Evolutionary conservation across 2,113 vertebrate species (phyloP), one percentile per base, ranked within the genome.

Genomic region (Alethe castanea): DNA sequence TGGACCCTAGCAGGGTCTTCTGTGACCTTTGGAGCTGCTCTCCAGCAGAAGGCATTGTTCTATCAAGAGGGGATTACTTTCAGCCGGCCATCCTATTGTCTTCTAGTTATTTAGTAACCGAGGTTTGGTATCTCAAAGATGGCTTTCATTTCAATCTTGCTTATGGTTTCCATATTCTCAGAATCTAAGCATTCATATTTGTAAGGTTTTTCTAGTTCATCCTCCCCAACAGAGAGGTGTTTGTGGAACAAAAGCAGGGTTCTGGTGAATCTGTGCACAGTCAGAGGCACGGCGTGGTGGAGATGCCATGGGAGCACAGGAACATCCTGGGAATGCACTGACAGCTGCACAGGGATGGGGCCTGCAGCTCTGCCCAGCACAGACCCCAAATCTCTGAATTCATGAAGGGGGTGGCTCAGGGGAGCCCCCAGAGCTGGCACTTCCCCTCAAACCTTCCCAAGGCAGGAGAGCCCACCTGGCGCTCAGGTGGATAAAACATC

Each of bases 261-360:
- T 36, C 53, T 17, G 26, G 47, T 25, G 3, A 31, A 33, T 45
- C 2, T 1, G 40, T 16, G 74, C 35, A 1, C 9, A 48, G 17
- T 4, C n/a, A 29, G 72, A 20, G 59, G 6, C 9, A 17, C 35
- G 31, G 86, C 14, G 5, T 4, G 52, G 6, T 5, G 45, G n/a
- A 14, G 71, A 13, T 20, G 52, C 22, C 16, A 2, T 8, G 14
- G 23, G 42, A 59, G 48, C 5, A 0, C 0, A 4, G 88, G 35
- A 61, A 20, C 0, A 0, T 5, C 54, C 64, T 18, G 83, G 22
- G 23, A 31, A 44, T 5, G 23, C 54, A 11, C 16, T 2, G 12
- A 1, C 4, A 5, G 50, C 8, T 40, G n/a, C 52, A 1, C 3
- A 0, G 1, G 14, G 19, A 4, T 36, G 81, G 87, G 4, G 81